Conservation (phyloP, 2,888 invertebrate genomes). For the Timandra comae region DNA sequence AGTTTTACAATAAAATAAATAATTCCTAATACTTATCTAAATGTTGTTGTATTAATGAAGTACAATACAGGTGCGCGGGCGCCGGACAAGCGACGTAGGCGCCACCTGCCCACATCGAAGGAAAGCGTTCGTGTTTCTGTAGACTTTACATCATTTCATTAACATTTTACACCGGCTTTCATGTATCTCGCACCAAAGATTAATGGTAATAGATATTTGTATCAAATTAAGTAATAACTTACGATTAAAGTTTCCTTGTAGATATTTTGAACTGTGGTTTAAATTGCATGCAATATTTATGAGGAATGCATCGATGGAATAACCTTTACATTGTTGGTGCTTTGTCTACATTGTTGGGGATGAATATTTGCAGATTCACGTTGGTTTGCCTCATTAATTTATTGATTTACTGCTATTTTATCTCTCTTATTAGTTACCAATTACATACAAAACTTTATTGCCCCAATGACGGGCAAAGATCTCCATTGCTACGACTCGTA, state of each 20-base stretch:
- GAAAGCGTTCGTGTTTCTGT: conserved; percentile 31
- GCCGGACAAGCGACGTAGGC: conserved; percentile 33
- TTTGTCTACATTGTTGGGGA: background rate
- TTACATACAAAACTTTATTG: too few relatives aligned
- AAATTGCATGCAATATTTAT: background rate
- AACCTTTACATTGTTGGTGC: too few relatives aligned
- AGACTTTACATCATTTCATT: conserved; percentile 40
- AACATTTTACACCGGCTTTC: conserved; percentile 39
- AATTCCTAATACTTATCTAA: background rate
- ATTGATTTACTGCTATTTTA: background rate
- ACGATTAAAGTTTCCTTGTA: conserved; percentile 15
- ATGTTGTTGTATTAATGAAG: background rate
- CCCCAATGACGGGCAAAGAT: too few relatives aligned
- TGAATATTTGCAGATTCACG: background rate
- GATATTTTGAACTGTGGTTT: conserved; percentile 7
- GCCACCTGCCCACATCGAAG: conserved; percentile 46
- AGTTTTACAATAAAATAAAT: too few relatives aligned
- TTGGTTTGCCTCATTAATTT: too few relatives aligned
- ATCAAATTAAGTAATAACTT: conserved; percentile 21
- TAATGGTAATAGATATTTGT: conserved; percentile 26
- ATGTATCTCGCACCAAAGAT: conserved; percentile 30
- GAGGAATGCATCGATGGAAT: too few relatives aligned
- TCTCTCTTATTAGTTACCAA: too few relatives aligned
- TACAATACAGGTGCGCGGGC: conserved; percentile 13
- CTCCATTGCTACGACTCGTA: too few relatives aligned